Percentiles rank a stretch among this genome's conserved stretches.
phyloP scores from a whole-genome alignment of 53 echinoderm and acorn worm genomes.

The Crossaster papposus region DNA sequence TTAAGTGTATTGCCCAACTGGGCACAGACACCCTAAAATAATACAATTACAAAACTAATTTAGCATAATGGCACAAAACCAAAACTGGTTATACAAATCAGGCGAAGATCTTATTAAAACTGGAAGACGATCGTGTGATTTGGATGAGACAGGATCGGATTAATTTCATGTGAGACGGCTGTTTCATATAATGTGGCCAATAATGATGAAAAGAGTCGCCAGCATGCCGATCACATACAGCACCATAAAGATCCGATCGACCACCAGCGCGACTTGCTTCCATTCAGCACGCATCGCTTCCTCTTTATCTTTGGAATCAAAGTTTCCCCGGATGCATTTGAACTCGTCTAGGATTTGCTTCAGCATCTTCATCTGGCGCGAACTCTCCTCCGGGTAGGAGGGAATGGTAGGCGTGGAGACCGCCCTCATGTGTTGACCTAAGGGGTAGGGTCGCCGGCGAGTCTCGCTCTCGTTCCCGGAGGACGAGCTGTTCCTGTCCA shows the following conservation, averaged over 20 bases:
- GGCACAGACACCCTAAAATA: too few relatives aligned
- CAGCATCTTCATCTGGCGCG: slow-evolving; percentile 75
- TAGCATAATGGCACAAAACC: too few relatives aligned
- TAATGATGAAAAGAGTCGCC: slow-evolving; percentile 83
- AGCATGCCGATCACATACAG: slow-evolving; percentile 88
- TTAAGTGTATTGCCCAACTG: too few relatives aligned
- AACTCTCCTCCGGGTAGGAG: not conserved
- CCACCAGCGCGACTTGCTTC: slow-evolving; percentile 93
- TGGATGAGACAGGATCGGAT: not conserved
- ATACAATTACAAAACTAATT: too few relatives aligned
- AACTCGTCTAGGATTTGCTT: slow-evolving; percentile 88
- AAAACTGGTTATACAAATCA: too few relatives aligned
- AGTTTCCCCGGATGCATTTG: slow-evolving; percentile 70
- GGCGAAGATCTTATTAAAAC: not conserved
- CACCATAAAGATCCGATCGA: slow-evolving; percentile 92
- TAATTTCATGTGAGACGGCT: not conserved
- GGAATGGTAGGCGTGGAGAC: slow-evolving; percentile 3
- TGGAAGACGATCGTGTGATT: slow-evolving; percentile 6
- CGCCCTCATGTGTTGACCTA: slow-evolving; percentile 19
- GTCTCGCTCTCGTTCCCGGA: slow-evolving; percentile 54
- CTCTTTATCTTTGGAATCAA: slow-evolving; percentile 66
- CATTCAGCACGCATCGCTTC: slow-evolving; percentile 81
- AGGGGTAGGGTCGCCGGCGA: not conserved
- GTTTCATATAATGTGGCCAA: slow-evolving; percentile 73
- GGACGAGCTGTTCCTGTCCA: slow-evolving; percentile 58